A percentile compares a stretch with the other conserved stretches of the same genome.
phyloP scores from a whole-genome alignment of 2,797 vertebrate species.

The Trematomus bernacchii region DNA sequence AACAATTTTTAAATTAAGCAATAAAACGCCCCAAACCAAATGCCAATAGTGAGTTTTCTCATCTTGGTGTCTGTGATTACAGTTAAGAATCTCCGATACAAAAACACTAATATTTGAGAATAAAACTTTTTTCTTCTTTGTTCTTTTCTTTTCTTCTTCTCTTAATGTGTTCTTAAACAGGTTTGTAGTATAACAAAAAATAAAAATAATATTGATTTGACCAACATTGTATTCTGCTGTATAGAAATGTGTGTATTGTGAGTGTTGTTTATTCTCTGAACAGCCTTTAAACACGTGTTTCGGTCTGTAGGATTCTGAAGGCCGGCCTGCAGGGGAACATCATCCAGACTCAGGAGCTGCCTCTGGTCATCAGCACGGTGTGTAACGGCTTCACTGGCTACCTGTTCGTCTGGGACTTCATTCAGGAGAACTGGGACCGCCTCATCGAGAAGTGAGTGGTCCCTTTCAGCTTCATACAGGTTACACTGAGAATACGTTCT shows the following conservation, averaged over 20 bases:
- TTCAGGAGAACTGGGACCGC: conserved; percentile 94
- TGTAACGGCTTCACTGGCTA: conserved; percentile 87
- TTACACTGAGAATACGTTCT: background rate
- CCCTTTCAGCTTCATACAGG: background rate
- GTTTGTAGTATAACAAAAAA: background rate
- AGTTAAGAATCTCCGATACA: background rate
- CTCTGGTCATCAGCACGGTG: conserved; percentile 85
- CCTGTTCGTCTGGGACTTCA: conserved; percentile 95
- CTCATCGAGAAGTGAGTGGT: conserved; percentile 92
- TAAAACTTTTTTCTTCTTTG: no score
- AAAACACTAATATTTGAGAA: background rate
- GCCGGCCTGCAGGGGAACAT: conserved; percentile 83
- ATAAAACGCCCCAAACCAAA: no score
- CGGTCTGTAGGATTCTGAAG: conserved; percentile 87
- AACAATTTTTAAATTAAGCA: background rate
- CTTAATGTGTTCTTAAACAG: background rate
- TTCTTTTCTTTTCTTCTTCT: background rate
- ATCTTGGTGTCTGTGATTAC: background rate
- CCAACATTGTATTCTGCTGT: background rate
- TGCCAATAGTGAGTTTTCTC: background rate
- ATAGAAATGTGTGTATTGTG: background rate
- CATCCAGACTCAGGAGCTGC: conserved; percentile 91
- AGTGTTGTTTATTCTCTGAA: background rate
- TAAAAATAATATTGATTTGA: background rate
- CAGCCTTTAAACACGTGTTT: background rate